phyloP scores from a whole-genome alignment of 2,797 vertebrate genomes.

The Babyrousa celebensis region DNA sequence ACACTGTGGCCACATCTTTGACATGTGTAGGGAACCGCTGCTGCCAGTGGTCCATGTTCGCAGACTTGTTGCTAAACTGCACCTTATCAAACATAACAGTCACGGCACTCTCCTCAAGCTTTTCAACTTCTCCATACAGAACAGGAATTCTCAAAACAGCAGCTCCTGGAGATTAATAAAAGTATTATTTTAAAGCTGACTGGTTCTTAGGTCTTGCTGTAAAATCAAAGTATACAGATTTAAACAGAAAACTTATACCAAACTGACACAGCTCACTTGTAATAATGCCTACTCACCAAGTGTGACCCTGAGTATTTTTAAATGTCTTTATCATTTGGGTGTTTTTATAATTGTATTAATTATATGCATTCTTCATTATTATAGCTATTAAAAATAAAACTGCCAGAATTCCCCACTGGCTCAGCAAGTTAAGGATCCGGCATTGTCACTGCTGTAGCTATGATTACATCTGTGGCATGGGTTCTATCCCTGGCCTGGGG shows the following conservation, averaged over 20 bases:
- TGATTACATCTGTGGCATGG: too few relatives aligned
- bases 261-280: slow-evolving; percentile 11
- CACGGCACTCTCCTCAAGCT: slow-evolving; percentile 96
- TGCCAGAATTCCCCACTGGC: too few relatives aligned
- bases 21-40: slow-evolving; percentile 97
- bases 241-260: background rate
- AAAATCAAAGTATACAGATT: background rate
- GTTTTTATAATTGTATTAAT: background rate
- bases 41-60: slow-evolving; percentile 96
- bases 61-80: slow-evolving; percentile 94
- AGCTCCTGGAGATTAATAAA: slow-evolving; percentile 90
- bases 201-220: background rate
- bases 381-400: slow-evolving; percentile 50
- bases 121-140: slow-evolving; percentile 96
- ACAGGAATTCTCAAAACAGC: slow-evolving; percentile 96
- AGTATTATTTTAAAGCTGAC: background rate
- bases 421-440: too few relatives aligned
- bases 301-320: slow-evolving; percentile 13
- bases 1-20: slow-evolving; percentile 95
- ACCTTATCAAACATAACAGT: slow-evolving; percentile 96
- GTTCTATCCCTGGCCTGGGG: too few relatives aligned
- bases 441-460: too few relatives aligned
- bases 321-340: background rate
- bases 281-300: slow-evolving; percentile 15
- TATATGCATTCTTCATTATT: background rate